Evolutionary conservation across 2,888 invertebrate species (phyloP).

Genomic region (Bedellia somnulentella): DNA sequence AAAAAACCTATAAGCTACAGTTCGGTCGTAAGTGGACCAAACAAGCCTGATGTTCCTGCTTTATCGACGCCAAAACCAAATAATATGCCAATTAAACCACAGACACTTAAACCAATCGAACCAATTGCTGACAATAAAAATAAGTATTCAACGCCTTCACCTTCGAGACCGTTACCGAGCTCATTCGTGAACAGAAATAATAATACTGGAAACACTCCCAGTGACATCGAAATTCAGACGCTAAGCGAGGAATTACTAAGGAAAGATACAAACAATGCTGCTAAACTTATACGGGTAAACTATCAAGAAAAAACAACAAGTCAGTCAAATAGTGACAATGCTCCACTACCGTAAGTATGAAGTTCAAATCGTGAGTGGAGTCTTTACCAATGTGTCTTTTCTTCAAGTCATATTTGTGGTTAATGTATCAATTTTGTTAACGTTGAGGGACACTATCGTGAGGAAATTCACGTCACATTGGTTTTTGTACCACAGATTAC

Average conservation of each 20-base stretch:
- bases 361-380: too few species aligned
- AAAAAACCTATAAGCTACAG: constrained; percentile 35
- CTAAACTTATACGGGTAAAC: constrained; percentile 69
- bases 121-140: not conserved
- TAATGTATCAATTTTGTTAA: not conserved
- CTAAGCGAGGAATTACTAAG: constrained; percentile 72
- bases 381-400: too few species aligned
- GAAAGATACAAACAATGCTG: constrained; percentile 75
- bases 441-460: too few species aligned
- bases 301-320: constrained; percentile 76
- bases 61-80: constrained; percentile 16
- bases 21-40: constrained; percentile 26
- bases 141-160: constrained; percentile 12
- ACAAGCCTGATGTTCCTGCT: constrained; percentile 14
- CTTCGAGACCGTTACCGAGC: constrained; percentile 26
- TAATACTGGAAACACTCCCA: constrained; percentile 22
- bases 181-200: constrained; percentile 36
- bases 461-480: too few species aligned
- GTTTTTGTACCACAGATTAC: too few species aligned
- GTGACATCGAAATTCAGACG: constrained; percentile 66
- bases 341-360: constrained; percentile 71
- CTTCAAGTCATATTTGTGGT: too few species aligned
- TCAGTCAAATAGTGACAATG: constrained; percentile 68
- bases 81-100: not conserved
- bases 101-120: constrained; percentile 1